These are phyloP conservation scores for Maconellicoccus hirsutus DNA, from an alignment of 1,140 invertebrate species.

Conservation along the genomic window DNA sequence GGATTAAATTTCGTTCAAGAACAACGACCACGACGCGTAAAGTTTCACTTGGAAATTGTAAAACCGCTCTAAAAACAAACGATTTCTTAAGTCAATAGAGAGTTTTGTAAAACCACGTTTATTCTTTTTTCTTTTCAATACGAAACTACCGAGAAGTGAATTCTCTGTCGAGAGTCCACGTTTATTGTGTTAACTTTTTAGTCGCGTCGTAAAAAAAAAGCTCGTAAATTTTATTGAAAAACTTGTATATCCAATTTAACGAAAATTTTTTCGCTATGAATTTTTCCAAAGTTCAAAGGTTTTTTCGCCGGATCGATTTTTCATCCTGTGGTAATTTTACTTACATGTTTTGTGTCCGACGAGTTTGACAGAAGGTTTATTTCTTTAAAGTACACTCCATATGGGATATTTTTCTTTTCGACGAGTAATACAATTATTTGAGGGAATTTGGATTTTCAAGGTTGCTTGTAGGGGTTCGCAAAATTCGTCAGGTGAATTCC, in stretches of 20 bases:
- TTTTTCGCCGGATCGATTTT: not conserved
- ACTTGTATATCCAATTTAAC: not conserved
- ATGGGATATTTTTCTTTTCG: no score
- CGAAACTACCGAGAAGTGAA: not conserved
- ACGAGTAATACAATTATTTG: no score
- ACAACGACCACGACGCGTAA: not conserved
- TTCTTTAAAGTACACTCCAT: no score
- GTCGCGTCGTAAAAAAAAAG: not conserved
- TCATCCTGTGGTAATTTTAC: not conserved
- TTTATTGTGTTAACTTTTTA: not conserved
- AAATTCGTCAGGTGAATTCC: no score
- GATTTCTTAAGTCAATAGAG: conserved; percentile 5
- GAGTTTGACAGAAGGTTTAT: no score
- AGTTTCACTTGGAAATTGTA: not conserved
- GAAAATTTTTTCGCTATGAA: not conserved
- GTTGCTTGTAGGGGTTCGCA: no score
- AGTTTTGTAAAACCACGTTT: not conserved
- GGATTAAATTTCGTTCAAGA: no score
- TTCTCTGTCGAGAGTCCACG: not conserved
- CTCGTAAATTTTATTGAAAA: conserved; percentile 9
- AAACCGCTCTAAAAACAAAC: conserved; percentile 3
- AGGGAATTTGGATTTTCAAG: no score
- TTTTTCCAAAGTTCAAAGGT: not conserved
- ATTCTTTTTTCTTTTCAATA: not conserved
- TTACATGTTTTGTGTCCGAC: no score